phyloP scores from a whole-genome alignment of 2,797 vertebrate species.

The Rhincodon typus region DNA sequence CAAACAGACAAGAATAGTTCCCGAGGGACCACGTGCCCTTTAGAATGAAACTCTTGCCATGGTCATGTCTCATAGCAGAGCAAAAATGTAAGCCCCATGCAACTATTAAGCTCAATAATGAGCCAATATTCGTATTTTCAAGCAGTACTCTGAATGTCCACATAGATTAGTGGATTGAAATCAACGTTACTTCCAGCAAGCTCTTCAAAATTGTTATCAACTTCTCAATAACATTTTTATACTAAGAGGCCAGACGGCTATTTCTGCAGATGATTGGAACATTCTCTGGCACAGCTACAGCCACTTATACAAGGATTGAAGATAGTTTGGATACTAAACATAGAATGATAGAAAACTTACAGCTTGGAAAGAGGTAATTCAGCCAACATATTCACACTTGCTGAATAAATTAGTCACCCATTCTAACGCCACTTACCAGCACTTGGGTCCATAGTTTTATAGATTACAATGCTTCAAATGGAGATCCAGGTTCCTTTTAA shows the following conservation, averaged over 20 bases:
- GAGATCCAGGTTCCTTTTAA: no score
- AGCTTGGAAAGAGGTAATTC: no score
- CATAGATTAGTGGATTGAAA: background rate
- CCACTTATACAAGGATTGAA: background rate
- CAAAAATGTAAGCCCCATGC: background rate
- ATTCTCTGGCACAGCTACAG: background rate
- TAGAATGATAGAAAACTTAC: no score
- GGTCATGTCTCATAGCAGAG: background rate
- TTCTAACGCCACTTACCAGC: no score
- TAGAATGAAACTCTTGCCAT: background rate
- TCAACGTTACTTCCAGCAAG: background rate
- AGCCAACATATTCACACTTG: no score
- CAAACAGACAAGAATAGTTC: background rate
- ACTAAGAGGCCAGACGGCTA: background rate
- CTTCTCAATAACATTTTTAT: background rate
- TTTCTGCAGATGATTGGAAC: background rate
- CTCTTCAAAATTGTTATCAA: background rate
- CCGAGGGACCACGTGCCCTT: background rate
- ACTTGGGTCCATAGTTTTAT: no score
- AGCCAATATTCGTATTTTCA: background rate
- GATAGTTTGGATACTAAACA: background rate
- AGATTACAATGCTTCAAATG: no score
- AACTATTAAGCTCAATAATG: background rate
- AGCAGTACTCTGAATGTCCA: background rate
- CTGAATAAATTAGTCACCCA: no score